Conservation (phyloP, 2,888 invertebrate species). For the Lordiphosa fenestrarum region DNA sequence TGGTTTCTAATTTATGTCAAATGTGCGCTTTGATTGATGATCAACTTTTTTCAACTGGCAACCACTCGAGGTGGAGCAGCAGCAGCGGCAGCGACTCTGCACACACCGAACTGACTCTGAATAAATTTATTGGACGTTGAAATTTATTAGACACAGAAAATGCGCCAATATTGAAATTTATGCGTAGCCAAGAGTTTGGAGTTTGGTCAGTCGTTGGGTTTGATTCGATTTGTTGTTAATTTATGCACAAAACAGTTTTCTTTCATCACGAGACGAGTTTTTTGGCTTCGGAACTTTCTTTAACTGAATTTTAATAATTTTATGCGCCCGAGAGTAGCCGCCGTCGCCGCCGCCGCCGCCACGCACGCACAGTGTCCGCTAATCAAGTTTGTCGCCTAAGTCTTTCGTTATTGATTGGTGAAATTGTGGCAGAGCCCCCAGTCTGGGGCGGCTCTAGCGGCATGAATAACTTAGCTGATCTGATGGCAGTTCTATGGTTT, state of each 20-base stretch:
- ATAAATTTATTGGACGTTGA: conserved; percentile 60
- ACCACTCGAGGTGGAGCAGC: background rate
- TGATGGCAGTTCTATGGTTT: conserved; percentile 20
- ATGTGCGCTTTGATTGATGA: conserved; percentile 72
- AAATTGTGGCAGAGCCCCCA: conserved; percentile 50
- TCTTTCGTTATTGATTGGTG: conserved; percentile 76
- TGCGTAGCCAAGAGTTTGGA: conserved; percentile 42
- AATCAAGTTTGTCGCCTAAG: conserved; percentile 76
- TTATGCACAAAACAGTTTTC: conserved; percentile 75
- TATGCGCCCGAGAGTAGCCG: conserved; percentile 36
- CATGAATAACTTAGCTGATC: conserved; percentile 36
- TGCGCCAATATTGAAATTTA: conserved; percentile 74
- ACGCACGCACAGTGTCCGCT: conserved; percentile 56
- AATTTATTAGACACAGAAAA: conserved; percentile 68
- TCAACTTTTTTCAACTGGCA: conserved; percentile 23
- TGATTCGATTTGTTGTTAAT: conserved; percentile 75
- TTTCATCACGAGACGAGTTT: conserved; percentile 63
- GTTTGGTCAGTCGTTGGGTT: conserved; percentile 49
- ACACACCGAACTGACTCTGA: conserved; percentile 57
- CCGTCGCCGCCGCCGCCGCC: conserved; percentile 27
- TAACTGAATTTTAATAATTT: conserved; percentile 76
- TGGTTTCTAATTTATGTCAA: conserved; percentile 74
- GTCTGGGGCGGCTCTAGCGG: conserved; percentile 43
- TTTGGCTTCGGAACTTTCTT: conserved; percentile 61
- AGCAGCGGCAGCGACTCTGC: conserved; percentile 28